These are phyloP conservation scores for Ceramica pisi DNA, from an alignment of 2,888 invertebrate genomes.

Conservation along the genomic window DNA sequence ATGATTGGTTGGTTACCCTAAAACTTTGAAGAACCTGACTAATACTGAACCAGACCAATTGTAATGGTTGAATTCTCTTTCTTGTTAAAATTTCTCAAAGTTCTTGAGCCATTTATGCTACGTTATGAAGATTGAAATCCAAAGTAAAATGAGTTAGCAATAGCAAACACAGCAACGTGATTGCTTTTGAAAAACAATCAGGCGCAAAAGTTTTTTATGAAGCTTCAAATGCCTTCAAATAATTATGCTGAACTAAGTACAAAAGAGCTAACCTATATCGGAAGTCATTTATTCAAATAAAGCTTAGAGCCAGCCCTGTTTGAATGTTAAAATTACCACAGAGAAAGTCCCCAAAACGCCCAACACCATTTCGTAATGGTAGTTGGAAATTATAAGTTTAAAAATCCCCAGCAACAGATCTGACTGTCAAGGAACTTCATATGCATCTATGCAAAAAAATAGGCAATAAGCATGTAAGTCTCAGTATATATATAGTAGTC, in stretches of 20 bases:
- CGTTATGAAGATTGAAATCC: background rate
- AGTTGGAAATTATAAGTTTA: too few species aligned
- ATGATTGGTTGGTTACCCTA: background rate
- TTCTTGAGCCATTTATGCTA: background rate
- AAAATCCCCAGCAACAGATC: too few species aligned
- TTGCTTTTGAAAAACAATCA: slow-evolving; percentile 9
- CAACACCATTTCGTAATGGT: too few species aligned
- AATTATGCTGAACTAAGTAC: background rate
- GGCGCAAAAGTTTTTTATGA: background rate
- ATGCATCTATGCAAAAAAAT: too few species aligned
- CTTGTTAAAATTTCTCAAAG: background rate
- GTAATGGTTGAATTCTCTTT: too few species aligned
- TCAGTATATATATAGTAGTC: too few species aligned
- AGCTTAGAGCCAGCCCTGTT: too few species aligned
- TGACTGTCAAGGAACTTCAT: too few species aligned
- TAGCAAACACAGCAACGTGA: background rate
- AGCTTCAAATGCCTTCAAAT: background rate
- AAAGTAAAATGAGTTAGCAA: background rate
- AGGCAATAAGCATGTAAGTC: too few species aligned
- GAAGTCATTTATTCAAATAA: too few species aligned
- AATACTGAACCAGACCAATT: background rate
- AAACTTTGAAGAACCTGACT: background rate
- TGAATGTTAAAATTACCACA: too few species aligned
- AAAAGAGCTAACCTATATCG: background rate
- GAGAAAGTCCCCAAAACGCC: too few species aligned